Conservation (phyloP, 2,888 invertebrate species). For the Dendrolimus pini region DNA sequence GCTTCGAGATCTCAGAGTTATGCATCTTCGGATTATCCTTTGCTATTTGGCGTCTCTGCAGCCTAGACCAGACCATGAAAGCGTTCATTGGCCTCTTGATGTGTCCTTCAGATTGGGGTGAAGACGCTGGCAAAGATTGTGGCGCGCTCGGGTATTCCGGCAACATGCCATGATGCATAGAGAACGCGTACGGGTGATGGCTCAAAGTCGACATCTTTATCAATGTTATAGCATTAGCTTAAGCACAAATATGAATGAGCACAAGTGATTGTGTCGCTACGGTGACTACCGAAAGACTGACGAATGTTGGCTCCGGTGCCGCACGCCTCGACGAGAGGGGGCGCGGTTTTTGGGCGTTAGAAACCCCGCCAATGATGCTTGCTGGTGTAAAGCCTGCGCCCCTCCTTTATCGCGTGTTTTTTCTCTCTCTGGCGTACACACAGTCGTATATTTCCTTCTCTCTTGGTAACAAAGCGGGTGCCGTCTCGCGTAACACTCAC, state of each 20-base stretch:
- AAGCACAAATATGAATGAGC: constrained; percentile 60
- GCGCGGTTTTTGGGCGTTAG: constrained; percentile 56
- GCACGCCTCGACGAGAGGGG: constrained; percentile 47
- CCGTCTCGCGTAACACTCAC: constrained; percentile 45
- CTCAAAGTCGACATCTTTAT: constrained; percentile 65
- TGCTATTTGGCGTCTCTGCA: constrained; percentile 94
- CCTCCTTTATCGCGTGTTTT: constrained; percentile 36
- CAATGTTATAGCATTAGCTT: constrained; percentile 52
- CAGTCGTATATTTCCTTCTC: constrained; percentile 30
- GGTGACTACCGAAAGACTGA: constrained; percentile 68
- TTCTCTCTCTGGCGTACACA: constrained; percentile 35
- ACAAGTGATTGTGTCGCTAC: constrained; percentile 65
- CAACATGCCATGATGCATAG: constrained; percentile 69
- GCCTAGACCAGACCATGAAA: constrained; percentile 97
- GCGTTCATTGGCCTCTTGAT: constrained; percentile 99
- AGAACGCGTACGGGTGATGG: constrained; percentile 73
- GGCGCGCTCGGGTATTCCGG: constrained; percentile 61
- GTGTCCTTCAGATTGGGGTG: constrained; percentile 81
- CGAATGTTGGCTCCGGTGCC: constrained; percentile 38
- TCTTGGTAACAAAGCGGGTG: constrained; percentile 39
- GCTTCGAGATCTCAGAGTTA: constrained; percentile 92
- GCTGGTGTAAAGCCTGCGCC: constrained; percentile 52
- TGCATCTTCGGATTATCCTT: constrained; percentile 96
- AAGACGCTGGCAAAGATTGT: constrained; percentile 63
- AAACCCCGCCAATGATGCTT: constrained; percentile 43